A percentile compares a stretch with the other conserved stretches of the same genome.
Evolutionary conservation across 2,888 invertebrate species (phyloP).

Genomic region (Troides aeacus): DNA sequence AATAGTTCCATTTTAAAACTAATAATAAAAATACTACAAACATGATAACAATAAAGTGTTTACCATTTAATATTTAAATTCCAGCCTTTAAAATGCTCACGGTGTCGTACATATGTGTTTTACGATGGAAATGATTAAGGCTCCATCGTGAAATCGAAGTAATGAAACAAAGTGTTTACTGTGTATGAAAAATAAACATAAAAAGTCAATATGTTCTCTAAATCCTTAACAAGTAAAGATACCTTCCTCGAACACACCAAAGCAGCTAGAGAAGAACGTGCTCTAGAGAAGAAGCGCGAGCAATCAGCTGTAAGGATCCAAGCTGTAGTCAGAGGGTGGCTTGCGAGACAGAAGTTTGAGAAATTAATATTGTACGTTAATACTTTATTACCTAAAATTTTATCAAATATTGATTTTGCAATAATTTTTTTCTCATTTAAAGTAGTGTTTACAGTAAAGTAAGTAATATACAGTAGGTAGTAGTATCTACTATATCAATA

Average conservation of each 20-base stretch:
- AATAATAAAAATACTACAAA: slow-evolving; percentile 23
- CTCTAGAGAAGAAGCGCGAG: slow-evolving; percentile 89
- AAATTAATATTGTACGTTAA: slow-evolving; percentile 84
- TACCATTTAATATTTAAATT: slow-evolving; percentile 7
- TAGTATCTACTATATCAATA: too few relatives aligned
- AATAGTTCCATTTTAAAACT: slow-evolving; percentile 16
- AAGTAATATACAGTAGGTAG: too few relatives aligned
- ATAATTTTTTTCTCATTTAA: too few relatives aligned
- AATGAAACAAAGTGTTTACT: slow-evolving; percentile 59
- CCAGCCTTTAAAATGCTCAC: slow-evolving; percentile 32
- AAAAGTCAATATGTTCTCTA: slow-evolving; percentile 62
- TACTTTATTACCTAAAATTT: too few relatives aligned
- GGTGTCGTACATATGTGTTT: slow-evolving; percentile 21
- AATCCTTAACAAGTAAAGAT: slow-evolving; percentile 82
- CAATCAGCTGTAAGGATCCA: slow-evolving; percentile 87
- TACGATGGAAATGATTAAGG: slow-evolving; percentile 38
- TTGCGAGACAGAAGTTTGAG: slow-evolving; percentile 82
- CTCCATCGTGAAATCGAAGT: slow-evolving; percentile 52
- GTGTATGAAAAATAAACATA: slow-evolving; percentile 40
- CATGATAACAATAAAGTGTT: slow-evolving; percentile 12
- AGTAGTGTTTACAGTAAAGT: too few relatives aligned
- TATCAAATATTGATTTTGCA: too few relatives aligned
- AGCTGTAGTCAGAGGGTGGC: slow-evolving; percentile 86
- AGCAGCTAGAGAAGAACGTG: slow-evolving; percentile 93
- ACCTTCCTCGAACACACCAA: slow-evolving; percentile 94